These are phyloP conservation scores for Taurulus bubalis DNA, from an alignment of 2,113 vertebrate genomes.

Conservation along the genomic window DNA sequence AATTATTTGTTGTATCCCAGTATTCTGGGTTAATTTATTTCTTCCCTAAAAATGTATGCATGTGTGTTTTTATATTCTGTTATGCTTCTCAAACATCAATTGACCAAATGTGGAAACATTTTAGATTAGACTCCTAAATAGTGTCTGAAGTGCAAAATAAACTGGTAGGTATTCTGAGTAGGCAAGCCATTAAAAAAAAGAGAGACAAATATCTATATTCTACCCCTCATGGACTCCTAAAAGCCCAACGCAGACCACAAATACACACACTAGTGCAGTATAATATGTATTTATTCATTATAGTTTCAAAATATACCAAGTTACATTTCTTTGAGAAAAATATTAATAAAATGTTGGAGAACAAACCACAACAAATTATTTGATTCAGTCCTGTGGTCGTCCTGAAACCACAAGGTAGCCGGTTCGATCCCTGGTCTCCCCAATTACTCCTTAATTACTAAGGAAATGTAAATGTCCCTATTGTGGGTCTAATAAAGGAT, in stretches of 20 bases:
- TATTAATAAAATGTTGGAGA: not conserved
- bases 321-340: not conserved
- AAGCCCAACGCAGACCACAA: not conserved
- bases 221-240: not conserved
- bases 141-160: not conserved
- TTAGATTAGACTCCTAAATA: not conserved
- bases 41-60: not conserved
- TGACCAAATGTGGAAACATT: not conserved
- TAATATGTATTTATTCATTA: not conserved
- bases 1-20: not conserved
- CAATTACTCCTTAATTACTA: too few relatives aligned
- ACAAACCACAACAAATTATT: not conserved
- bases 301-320: not conserved
- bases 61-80: not conserved
- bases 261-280: not conserved
- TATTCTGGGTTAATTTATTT: not conserved
- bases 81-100: not conserved
- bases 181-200: not conserved
- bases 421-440: too few relatives aligned
- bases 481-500: too few relatives aligned
- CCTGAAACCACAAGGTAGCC: too few relatives aligned
- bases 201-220: not conserved
- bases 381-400: not conserved
- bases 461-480: too few relatives aligned
- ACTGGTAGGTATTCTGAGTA: not conserved